These are phyloP conservation scores for Synanceia verrucosa DNA, from an alignment of 2,797 vertebrate species.

Conservation along the genomic window DNA sequence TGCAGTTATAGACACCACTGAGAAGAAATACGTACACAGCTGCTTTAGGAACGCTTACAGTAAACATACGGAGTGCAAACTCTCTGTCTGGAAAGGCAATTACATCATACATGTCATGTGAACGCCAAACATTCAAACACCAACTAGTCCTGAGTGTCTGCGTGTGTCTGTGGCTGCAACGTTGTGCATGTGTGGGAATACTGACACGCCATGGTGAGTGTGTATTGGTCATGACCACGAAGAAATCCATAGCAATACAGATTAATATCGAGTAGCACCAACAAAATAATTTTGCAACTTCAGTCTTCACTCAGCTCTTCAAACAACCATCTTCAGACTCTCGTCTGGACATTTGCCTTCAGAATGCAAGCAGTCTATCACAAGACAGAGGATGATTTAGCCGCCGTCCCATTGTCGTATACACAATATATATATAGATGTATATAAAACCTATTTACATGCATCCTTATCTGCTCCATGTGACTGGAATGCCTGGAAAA, in stretches of 20 bases:
- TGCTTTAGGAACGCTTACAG: slow-evolving; percentile 72
- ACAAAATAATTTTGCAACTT: slow-evolving; percentile 52
- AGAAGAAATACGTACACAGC: slow-evolving; percentile 59
- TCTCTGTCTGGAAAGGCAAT: slow-evolving; percentile 70
- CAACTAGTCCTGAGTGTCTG: slow-evolving; percentile 71
- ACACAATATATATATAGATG: slow-evolving; percentile 76
- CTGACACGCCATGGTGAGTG: slow-evolving; percentile 66
- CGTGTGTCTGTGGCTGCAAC: slow-evolving; percentile 34
- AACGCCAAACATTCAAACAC: slow-evolving; percentile 61
- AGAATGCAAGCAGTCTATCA: slow-evolving; percentile 56
- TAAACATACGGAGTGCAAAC: slow-evolving; percentile 79
- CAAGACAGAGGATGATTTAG: slow-evolving; percentile 47
- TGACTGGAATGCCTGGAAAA: slow-evolving; percentile 74
- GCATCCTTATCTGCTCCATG: slow-evolving; percentile 69
- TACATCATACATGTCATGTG: slow-evolving; percentile 47
- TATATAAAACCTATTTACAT: slow-evolving; percentile 82
- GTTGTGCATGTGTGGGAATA: slow-evolving; percentile 68
- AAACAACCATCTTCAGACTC: slow-evolving; percentile 21
- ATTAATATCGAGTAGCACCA: slow-evolving; percentile 59
- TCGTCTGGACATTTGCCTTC: slow-evolving; percentile 45
- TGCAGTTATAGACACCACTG: slow-evolving; percentile 38
- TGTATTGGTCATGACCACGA: slow-evolving; percentile 51
- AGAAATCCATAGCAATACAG: slow-evolving; percentile 50
- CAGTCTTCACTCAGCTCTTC: slow-evolving; percentile 47
- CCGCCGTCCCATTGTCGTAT: slow-evolving; percentile 71